Evolutionary conservation across 2,888 invertebrate species (phyloP), one percentile per base, ranked within the genome.

Genomic region (Drosophila merina): DNA sequence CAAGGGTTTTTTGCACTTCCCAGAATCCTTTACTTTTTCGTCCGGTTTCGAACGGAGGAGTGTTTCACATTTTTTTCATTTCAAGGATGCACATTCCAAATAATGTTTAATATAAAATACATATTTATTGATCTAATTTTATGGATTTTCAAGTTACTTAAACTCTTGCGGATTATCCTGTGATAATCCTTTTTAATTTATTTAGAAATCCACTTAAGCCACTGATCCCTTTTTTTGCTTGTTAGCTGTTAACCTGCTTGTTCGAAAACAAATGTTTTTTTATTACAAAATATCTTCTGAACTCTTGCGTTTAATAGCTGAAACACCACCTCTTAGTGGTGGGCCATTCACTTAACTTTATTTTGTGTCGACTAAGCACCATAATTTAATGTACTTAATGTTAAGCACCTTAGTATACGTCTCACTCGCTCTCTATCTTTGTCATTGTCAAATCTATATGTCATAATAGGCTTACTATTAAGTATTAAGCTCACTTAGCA

Each of bases 221-320:
- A 33, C 33, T 9, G 9, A 33, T 3, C 0, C n/a, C n/a, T 33
- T n/a, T 10, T 10, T 9, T 44, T 75, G 86, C 87, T 88, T 85
- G 88, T 56, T 83, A 84, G 81, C 62, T 81, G 72, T 81, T 75
- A 57, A 77, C 72, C 66, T 81, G 88, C 86, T 72, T 85, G 88
- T 71, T 77, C 45, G 51, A 59, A 52, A 30, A 9, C 12, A 72
- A 54, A 72, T 44, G 52, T 42, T 58, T 67, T 6, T 70, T 70
- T 69, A 64, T 81, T 70, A 54, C 59, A 30, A 76, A 76, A 54
- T 72, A 58, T 70, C 58, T 44, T 52, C 51, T 80, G 57, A 60
- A 62, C 48, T 69, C 74, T 55, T 58, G 68, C 67, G 52, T 55
- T 51, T 20, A 49, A 47, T 33, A 36, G 59, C 38, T 38, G 38